phyloP scores from a whole-genome alignment of 1,140 invertebrate genomes.

The Drosophila murphyi region DNA sequence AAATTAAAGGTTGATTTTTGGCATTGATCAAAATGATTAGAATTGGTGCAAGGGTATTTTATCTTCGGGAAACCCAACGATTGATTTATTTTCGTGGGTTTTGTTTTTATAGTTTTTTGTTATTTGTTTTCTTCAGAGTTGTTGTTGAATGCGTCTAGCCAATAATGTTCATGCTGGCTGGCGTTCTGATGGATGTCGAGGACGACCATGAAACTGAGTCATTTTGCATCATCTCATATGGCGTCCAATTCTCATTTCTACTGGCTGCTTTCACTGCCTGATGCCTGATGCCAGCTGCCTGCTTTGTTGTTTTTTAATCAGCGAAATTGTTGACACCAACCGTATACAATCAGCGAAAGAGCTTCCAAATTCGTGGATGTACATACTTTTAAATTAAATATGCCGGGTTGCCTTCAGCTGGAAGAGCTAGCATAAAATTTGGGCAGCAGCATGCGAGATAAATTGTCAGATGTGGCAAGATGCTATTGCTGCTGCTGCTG shows the following conservation, averaged over 20 bases:
- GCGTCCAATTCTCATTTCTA: neutral
- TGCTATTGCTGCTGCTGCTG: constrained; percentile 35
- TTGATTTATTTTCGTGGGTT: neutral
- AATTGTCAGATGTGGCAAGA: constrained; percentile 51
- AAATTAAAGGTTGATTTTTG: too few species aligned
- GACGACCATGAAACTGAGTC: constrained; percentile 66
- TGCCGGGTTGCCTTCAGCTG: constrained; percentile 4
- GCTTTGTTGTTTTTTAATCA: constrained; percentile 70
- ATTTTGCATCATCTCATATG: constrained; percentile 35
- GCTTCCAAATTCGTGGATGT: constrained; percentile 20
- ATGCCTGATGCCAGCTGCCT: neutral
- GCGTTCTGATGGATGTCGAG: constrained; percentile 59
- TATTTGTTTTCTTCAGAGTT: constrained; percentile 7
- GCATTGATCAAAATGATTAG: too few species aligned
- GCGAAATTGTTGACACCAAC: constrained; percentile 76
- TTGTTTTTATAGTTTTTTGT: constrained; percentile 10
- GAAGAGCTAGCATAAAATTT: constrained; percentile 15
- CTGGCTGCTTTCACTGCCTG: neutral
- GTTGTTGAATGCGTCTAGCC: constrained; percentile 48
- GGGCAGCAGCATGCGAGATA: constrained; percentile 44
- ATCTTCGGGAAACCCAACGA: neutral
- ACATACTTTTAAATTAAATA: constrained; percentile 58
- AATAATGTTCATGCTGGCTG: constrained; percentile 62
- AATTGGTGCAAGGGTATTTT: neutral
- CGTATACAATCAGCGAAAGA: constrained; percentile 69